phyloP scores from a whole-genome alignment of 2,797 vertebrate species.

The Chaunax sp. region DNA sequence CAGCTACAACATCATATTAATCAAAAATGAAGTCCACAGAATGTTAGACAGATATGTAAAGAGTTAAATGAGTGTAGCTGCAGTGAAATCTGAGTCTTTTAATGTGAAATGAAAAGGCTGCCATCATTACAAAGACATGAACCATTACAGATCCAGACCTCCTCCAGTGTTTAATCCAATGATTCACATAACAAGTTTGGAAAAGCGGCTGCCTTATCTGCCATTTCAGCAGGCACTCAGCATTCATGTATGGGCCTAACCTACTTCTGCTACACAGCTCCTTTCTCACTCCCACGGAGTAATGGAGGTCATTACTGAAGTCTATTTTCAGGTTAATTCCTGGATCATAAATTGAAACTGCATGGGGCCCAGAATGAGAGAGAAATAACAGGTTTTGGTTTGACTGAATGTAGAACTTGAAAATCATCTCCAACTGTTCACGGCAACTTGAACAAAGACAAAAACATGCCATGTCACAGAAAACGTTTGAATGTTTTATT shows the following conservation, averaged over 20 bases:
- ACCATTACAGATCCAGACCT: too few species aligned
- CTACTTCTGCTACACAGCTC: constrained; percentile 26
- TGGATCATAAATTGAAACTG: constrained; percentile 26
- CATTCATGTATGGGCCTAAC: constrained; percentile 19
- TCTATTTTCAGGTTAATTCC: constrained; percentile 35
- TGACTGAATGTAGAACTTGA: background rate
- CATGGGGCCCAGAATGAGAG: background rate
- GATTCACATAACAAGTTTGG: constrained; percentile 18
- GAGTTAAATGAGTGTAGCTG: too few species aligned
- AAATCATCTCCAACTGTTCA: too few species aligned
- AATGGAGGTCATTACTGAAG: constrained; percentile 32
- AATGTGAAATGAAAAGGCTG: too few species aligned
- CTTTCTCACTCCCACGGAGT: constrained; percentile 25
- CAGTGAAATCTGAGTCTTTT: too few species aligned
- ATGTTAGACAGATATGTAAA: too few species aligned
- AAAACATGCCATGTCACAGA: background rate
- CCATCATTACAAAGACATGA: too few species aligned
- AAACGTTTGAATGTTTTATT: background rate
- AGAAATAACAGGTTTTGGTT: constrained; percentile 4
- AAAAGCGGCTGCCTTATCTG: too few species aligned
- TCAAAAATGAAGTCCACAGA: too few species aligned
- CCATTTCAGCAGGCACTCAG: too few species aligned
- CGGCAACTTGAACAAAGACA: background rate
- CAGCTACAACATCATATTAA: too few species aligned
- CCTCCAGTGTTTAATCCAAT: too few species aligned